A percentile compares a stretch with the other conserved stretches of the same genome.
These are phyloP conservation scores for Ceratoteleas bidentatus DNA, from an alignment of 1,140 invertebrate species.

Conservation along the genomic window DNA sequence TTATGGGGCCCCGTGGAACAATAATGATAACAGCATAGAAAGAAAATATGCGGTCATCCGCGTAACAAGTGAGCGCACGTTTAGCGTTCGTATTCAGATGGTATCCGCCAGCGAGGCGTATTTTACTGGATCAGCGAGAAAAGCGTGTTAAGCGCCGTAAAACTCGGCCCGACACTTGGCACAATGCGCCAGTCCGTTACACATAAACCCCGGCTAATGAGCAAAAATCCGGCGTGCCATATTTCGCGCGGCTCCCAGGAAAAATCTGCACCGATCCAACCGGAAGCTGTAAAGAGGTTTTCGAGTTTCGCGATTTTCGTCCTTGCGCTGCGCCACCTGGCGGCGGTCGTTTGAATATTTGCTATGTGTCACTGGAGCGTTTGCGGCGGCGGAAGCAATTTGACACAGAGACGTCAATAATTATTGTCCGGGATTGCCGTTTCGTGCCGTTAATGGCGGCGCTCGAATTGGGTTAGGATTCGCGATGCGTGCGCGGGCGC, in stretches of 20 bases:
- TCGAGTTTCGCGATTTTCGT: too few species aligned
- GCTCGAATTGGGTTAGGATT: too few species aligned
- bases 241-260: background rate
- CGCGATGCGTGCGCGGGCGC: too few species aligned
- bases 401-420: too few species aligned
- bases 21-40: background rate
- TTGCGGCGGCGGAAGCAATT: too few species aligned
- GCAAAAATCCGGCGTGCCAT: slow-evolving; percentile 20
- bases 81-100: slow-evolving; percentile 23
- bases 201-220: slow-evolving; percentile 29
- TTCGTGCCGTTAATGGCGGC: too few species aligned
- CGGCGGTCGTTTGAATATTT: too few species aligned
- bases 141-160: slow-evolving; percentile 34
- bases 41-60: slow-evolving; percentile 11
- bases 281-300: slow-evolving; percentile 2
- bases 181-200: slow-evolving; percentile 33
- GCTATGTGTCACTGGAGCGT: too few species aligned
- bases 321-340: too few species aligned
- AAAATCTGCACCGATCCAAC: slow-evolving; percentile 14
- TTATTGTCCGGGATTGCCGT: too few species aligned
- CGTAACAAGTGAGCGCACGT: slow-evolving; percentile 23
- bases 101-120: slow-evolving; percentile 11
- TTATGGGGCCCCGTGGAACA: too few species aligned
- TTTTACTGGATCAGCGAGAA: slow-evolving; percentile 27
- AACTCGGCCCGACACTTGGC: slow-evolving; percentile 31